Conservation (phyloP, 2,113 vertebrate species). For the Microcebus griseorufus region DNA sequence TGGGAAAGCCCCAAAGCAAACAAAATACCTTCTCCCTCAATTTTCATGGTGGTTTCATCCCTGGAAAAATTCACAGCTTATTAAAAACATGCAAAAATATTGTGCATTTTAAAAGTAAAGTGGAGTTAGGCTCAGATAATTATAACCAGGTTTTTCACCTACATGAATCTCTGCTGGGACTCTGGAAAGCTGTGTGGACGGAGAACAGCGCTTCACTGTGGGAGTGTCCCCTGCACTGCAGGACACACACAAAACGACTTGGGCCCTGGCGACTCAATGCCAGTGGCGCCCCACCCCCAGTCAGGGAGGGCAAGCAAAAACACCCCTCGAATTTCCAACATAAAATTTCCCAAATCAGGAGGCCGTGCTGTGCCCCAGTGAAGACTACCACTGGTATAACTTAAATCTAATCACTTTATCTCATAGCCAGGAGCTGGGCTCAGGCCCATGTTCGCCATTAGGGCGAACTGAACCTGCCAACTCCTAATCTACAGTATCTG, state of each 20-base stretch:
- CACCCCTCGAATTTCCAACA: neutral
- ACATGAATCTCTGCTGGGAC: neutral
- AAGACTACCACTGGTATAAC: neutral
- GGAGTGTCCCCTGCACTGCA: neutral
- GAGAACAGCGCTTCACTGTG: neutral
- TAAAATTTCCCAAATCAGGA: neutral
- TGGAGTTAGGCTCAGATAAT: conserved; percentile 32
- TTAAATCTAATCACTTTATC: neutral
- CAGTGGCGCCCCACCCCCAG: neutral
- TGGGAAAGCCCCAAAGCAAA: conserved; percentile 42
- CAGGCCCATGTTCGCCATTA: neutral
- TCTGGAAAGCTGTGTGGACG: neutral
- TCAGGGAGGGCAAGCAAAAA: neutral
- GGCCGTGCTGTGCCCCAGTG: neutral
- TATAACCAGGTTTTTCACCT: conserved; percentile 38
- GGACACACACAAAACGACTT: neutral
- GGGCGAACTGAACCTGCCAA: neutral
- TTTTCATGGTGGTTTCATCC: conserved; percentile 52
- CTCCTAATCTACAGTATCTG: neutral
- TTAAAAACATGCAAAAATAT: conserved; percentile 19
- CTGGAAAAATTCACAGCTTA: conserved; percentile 33
- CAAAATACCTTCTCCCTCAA: neutral
- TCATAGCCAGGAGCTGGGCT: neutral
- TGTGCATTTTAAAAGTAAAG: conserved; percentile 26
- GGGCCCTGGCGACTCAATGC: neutral